Evolutionary conservation across 2,888 invertebrate species (phyloP), one percentile per base, ranked within the genome.

Genomic region (Sphecodes monilicornis): DNA sequence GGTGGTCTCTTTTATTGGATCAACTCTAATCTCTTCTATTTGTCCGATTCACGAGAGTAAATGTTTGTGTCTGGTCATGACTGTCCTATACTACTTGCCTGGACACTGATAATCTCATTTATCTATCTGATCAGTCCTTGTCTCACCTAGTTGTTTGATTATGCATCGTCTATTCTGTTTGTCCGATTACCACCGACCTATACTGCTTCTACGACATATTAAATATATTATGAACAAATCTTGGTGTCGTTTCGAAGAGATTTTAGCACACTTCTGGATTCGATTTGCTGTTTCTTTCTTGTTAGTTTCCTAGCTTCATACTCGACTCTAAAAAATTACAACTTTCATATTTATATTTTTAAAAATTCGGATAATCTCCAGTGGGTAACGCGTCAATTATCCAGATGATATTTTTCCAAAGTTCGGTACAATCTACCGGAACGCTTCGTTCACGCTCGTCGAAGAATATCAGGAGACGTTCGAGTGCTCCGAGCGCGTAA

Each of bases 401-500:
- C 18, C 36, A 22, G 18, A 32, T 3, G 10, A 8, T 3, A 69
- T 26, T 41, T 26, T 69, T 13, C 54, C 72, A 10, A 11, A 4
- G 8, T 46, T 80, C 76, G 3, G 1, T 1, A 10, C 22, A n/a
- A 39, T 46, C 29, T 22, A 5, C 39, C 11, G 54, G 39, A 57
- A 46, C 16, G 57, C 76, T 54, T 57, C 29, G 69, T 72, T 70
- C 46, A 73, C 39, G 64, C 57, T 71, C 70, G 46, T 66, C 43
- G 46, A 39, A 74, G 85, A 86, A 71, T 32, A 77, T 76, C 66
- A 77, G 43, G 50, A 36, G 66, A 66, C 80, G 78, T 74, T 72
- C 68, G 73, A 69, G 64, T 22, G 16, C 16, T 29, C 73, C 66
- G n/a, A 71, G 76, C 68, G 74, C 79, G 80, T 88, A 82, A 89